phyloP scores from a whole-genome alignment of 1,140 invertebrate species.

The Pseudomyrmex dendroicus region DNA sequence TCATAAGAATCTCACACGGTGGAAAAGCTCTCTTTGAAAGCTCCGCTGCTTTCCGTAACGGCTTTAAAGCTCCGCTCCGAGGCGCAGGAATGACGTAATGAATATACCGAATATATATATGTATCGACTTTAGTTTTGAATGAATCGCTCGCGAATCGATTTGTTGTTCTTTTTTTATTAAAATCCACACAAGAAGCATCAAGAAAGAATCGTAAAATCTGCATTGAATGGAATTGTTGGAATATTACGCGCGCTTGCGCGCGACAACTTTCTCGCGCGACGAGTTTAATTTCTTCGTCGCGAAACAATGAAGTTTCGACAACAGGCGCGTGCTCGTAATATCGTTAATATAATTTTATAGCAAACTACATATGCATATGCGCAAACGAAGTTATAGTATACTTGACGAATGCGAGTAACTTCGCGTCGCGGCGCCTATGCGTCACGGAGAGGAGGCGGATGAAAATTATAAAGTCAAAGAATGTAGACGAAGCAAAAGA shows the following conservation, averaged over 20 bases:
- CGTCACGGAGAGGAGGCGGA: background rate
- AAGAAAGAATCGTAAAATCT: too few relatives aligned
- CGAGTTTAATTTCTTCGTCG: conserved; percentile 46
- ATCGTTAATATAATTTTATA: conserved; percentile 52
- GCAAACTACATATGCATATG: background rate
- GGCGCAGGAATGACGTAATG: conserved; percentile 11
- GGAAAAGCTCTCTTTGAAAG: conserved; percentile 49
- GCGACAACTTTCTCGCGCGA: conserved; percentile 2
- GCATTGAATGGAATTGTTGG: background rate
- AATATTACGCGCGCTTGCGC: too few relatives aligned
- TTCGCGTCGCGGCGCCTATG: conserved; percentile 39
- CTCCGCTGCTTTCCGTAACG: conserved; percentile 22
- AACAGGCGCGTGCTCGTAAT: conserved; percentile 29
- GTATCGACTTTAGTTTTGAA: background rate
- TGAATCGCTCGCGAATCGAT: background rate
- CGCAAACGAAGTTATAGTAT: conserved; percentile 34
- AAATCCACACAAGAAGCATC: background rate
- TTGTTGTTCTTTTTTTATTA: background rate
- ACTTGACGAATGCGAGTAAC: conserved; percentile 45
- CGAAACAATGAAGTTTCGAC: conserved; percentile 38
- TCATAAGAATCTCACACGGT: conserved; percentile 53
- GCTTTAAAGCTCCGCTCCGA: conserved; percentile 6
- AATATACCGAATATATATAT: background rate
- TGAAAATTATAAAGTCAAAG: conserved; percentile 47
- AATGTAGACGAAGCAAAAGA: conserved; percentile 40